These are phyloP conservation scores for Antitype chi DNA, from an alignment of 2,888 invertebrate genomes.

Conservation along the genomic window DNA sequence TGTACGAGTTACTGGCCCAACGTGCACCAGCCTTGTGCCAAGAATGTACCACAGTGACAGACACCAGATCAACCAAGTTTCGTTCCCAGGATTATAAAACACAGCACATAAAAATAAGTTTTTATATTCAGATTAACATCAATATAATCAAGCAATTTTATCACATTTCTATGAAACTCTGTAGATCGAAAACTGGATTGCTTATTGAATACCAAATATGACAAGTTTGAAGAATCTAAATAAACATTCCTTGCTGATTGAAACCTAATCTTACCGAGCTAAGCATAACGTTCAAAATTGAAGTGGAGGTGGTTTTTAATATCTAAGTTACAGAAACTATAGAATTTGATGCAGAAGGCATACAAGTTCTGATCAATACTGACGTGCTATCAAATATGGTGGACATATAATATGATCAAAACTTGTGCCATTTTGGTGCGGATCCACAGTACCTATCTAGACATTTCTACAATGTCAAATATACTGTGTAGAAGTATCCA, in stretches of 20 bases:
- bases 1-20: constrained; percentile 32
- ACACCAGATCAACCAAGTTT: background rate
- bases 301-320: constrained; percentile 29
- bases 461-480: too few species aligned
- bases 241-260: background rate
- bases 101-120: constrained; percentile 13
- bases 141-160: constrained; percentile 57
- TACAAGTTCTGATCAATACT: background rate
- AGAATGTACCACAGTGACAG: constrained; percentile 43
- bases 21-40: constrained; percentile 46
- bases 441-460: background rate
- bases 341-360: constrained; percentile 30
- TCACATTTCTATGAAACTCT: constrained; percentile 59
- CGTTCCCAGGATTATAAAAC: constrained; percentile 52
- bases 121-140: constrained; percentile 52
- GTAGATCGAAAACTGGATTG: constrained; percentile 45
- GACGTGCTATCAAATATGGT: background rate
- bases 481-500: too few species aligned
- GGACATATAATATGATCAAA: background rate
- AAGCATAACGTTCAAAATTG: constrained; percentile 6
- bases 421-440: background rate
- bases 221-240: constrained; percentile 49
- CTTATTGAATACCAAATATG: constrained; percentile 65
- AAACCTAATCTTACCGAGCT: background rate
- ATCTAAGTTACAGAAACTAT: constrained; percentile 13